Conservation (phyloP, 2,113 vertebrate species). For the Xenopus laevis region DNA sequence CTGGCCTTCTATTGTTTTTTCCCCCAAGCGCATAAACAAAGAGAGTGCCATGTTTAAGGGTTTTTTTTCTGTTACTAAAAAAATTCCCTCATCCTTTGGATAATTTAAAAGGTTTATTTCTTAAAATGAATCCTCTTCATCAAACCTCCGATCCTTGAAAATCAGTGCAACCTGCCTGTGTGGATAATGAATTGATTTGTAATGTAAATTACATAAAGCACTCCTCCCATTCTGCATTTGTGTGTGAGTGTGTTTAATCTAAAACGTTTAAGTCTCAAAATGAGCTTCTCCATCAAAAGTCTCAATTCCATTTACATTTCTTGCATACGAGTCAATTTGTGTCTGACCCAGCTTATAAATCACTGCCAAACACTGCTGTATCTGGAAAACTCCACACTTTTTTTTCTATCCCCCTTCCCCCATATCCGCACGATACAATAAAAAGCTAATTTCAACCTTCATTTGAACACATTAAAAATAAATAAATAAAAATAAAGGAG, state of each 20-base stretch:
- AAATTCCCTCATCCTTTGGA: constrained; percentile 86
- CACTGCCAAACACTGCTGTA: constrained; percentile 87
- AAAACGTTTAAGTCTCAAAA: constrained; percentile 88
- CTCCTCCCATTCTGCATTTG: constrained; percentile 68
- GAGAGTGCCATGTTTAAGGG: neutral
- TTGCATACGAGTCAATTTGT: constrained; percentile 98
- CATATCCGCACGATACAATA: constrained; percentile 59
- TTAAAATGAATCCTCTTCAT: constrained; percentile 97
- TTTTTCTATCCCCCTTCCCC: constrained; percentile 46
- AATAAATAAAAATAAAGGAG: constrained; percentile 42
- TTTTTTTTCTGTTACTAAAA: constrained; percentile 61
- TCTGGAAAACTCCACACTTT: constrained; percentile 82
- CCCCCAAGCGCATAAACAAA: neutral
- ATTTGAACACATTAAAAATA: constrained; percentile 54
- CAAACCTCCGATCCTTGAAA: constrained; percentile 98
- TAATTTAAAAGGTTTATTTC: constrained; percentile 99
- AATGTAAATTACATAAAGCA: constrained; percentile 85
- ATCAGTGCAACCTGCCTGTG: constrained; percentile 88
- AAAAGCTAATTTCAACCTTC: constrained; percentile 69
- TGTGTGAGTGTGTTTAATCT: constrained; percentile 88
- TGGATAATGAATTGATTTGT: constrained; percentile 98
- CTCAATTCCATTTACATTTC: constrained; percentile 95
- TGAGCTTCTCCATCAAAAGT: constrained; percentile 94
- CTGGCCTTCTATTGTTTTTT: neutral
- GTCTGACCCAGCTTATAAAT: constrained; percentile 88